Evolutionary conservation across 2,113 vertebrate genomes (phyloP).

Genomic region (Tachuris rubrigastra): DNA sequence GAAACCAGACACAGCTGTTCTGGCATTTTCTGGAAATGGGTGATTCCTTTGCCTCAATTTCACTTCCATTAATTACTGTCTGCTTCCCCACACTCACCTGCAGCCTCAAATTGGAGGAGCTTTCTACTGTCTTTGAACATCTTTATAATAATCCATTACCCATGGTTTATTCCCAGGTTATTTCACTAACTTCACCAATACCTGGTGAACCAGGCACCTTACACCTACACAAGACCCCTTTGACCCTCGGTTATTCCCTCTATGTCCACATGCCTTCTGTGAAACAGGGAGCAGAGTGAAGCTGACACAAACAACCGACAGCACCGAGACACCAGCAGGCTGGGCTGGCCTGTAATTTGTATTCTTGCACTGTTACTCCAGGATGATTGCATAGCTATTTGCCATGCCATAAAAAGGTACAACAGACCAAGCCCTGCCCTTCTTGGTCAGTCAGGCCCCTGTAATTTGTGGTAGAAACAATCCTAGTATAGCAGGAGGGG

Average conservation of each 20-base stretch:
- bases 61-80: background rate
- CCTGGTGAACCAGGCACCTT: background rate
- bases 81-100: background rate
- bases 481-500: constrained; percentile 27
- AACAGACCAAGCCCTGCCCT: constrained; percentile 62
- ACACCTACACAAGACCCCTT: background rate
- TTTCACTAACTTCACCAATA: background rate
- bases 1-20: background rate
- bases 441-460: constrained; percentile 20
- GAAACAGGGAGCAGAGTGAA: background rate
- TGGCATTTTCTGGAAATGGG: background rate
- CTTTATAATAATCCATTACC: background rate
- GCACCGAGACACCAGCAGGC: constrained; percentile 5
- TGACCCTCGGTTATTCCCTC: background rate
- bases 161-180: background rate
- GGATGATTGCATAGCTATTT: constrained; percentile 68
- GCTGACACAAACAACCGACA: background rate
- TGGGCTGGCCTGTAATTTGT: constrained; percentile 53
- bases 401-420: constrained; percentile 69
- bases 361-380: constrained; percentile 36
- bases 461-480: constrained; percentile 52
- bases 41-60: background rate
- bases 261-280: background rate
- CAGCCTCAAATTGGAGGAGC: background rate
- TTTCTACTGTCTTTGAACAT: background rate